Base-by-base conservation (phyloP, 2,797 vertebrate species). In the Anas acuta region DNA sequence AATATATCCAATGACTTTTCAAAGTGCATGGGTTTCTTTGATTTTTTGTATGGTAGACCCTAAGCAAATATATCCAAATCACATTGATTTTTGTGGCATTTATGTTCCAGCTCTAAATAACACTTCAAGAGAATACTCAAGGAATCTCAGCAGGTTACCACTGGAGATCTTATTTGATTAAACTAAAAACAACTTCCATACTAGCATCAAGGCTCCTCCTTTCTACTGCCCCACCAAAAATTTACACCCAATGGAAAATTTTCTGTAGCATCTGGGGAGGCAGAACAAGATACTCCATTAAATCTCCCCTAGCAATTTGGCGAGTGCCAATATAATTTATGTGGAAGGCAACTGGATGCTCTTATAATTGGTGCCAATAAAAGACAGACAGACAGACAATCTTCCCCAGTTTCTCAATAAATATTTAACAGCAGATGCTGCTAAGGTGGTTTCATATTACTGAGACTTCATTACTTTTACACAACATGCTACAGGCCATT, bases 381-480 rank as follows among this genome's bases (percentile, higher is more conserved):
- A 80, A 87, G 64, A 74, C 13, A 93, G 60, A 76, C 13, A 93
- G 60, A 76, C 87, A 90, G 58, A 76, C 45, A 84, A 60, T 82
- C 51, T 86, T 85, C 39, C 58, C 30, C 23, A 20, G 35, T 45
- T 79, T 81, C 76, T 69, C 84, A 86, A 92, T 89, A 91, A 90
- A 93, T 95, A 96, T 89, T 95, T 81, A 93, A 85, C 57, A 91
- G 70, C 43, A 94, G 87, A 81, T 93, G 66, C 90, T 70, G 76
- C 43, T 78, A 62, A 78, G 43, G 53, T 87, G 72, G 84, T 89
- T 91, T 92, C 62, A n/a, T 66, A 56, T 91, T 92, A 88, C 82
- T 73, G 80, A 93, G 70, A 75, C 70, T 84, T 91, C 76, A 69
- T 90, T 88, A 86, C 71, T 93, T 96, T 89, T 76, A 80, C 47